These are phyloP conservation scores for Ameiurus melas DNA, from an alignment of 2,113 vertebrate species.

Conservation along the genomic window DNA sequence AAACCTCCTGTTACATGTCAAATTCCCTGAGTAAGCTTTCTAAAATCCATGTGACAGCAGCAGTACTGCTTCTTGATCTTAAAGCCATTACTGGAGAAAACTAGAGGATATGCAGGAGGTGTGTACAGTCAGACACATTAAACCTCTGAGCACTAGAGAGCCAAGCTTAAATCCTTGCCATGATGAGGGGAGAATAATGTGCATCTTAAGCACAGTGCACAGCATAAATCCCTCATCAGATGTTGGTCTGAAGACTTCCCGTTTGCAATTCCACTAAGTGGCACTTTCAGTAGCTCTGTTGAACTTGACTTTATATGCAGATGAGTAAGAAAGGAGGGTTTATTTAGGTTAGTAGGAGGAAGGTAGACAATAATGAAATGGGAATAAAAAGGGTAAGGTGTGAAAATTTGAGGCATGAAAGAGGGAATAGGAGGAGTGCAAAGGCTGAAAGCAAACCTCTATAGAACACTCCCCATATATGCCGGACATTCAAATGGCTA, in stretches of 20 bases:
- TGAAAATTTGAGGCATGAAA: not conserved
- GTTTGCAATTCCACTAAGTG: constrained; percentile 38
- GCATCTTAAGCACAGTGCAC: constrained; percentile 16
- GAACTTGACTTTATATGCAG: not conserved
- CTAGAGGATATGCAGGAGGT: constrained; percentile 27
- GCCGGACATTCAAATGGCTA: not conserved
- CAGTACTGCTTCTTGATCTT: constrained; percentile 28
- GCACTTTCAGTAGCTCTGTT: constrained; percentile 11
- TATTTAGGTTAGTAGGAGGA: constrained; percentile 14
- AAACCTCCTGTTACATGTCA: constrained; percentile 14
- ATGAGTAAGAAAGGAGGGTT: constrained; percentile 1
- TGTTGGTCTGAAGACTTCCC: constrained; percentile 34
- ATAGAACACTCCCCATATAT: not conserved
- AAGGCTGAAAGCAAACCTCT: constrained; percentile 15
- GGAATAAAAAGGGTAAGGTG: not conserved
- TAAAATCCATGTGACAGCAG: constrained; percentile 19
- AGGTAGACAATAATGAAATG: constrained; percentile 3
- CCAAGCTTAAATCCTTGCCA: constrained; percentile 44
- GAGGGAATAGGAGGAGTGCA: not conserved
- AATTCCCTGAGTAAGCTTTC: not conserved
- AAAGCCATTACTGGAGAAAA: constrained; percentile 19
- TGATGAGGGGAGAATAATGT: constrained; percentile 35
- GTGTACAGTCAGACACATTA: constrained; percentile 41
- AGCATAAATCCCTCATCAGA: constrained; percentile 42
- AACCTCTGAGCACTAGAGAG: constrained; percentile 37